These are phyloP conservation scores for Tribolium castaneum DNA, from an alignment of 1,140 invertebrate genomes.

Conservation along the genomic window DNA sequence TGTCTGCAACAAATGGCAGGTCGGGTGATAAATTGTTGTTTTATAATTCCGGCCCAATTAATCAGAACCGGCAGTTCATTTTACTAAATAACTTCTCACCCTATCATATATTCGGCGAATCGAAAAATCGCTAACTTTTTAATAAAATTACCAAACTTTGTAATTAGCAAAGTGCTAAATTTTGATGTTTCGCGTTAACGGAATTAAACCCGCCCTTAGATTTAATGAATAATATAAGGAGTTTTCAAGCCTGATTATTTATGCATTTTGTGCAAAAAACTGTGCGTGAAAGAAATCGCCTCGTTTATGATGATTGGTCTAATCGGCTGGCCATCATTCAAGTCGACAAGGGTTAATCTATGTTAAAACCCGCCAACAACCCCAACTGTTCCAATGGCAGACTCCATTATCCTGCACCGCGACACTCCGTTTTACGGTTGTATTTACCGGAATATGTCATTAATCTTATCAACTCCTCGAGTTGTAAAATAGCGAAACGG, in stretches of 20 bases:
- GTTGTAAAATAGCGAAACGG: background rate
- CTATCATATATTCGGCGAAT: background rate
- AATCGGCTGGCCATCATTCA: conserved; percentile 37
- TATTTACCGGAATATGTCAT: conserved; percentile 35
- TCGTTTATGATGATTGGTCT: conserved; percentile 26
- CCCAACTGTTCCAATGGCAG: background rate
- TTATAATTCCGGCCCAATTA: background rate
- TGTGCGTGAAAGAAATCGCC: background rate
- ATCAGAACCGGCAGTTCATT: background rate
- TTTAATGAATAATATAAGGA: background rate
- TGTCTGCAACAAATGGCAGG: background rate
- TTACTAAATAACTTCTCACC: background rate
- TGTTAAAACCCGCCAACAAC: conserved; percentile 43
- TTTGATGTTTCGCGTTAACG: background rate
- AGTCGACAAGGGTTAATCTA: conserved; percentile 41
- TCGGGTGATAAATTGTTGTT: background rate
- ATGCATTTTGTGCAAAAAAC: background rate
- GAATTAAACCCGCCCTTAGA: background rate
- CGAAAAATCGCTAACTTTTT: background rate
- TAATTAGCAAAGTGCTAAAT: background rate
- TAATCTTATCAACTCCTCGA: conserved; percentile 39
- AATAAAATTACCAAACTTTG: background rate
- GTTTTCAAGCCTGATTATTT: background rate
- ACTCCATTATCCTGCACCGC: conserved; percentile 41
- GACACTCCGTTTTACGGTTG: conserved; percentile 27